A percentile compares a stretch with the other conserved stretches of the same genome.
Evolutionary conservation across 2,113 vertebrate species (phyloP).

Genomic region (Electrona antarctica): DNA sequence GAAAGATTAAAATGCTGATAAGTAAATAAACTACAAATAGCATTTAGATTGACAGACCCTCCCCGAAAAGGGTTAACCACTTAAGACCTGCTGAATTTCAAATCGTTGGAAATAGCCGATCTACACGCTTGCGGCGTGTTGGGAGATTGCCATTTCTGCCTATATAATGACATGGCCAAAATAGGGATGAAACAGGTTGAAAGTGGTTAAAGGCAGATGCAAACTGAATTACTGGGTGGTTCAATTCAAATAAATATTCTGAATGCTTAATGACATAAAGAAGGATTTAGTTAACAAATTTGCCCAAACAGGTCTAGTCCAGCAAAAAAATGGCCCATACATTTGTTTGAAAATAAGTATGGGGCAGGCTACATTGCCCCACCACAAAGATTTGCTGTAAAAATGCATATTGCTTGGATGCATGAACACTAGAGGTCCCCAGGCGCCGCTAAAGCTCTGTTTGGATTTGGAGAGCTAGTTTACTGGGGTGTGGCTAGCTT

Average conservation of each 20-base stretch:
- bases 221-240: not conserved
- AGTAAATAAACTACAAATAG: conserved; percentile 22
- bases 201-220: not conserved
- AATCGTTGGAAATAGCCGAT: no score
- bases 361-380: not conserved
- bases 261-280: not conserved
- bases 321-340: not conserved
- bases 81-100: not conserved
- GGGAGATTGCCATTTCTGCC: no score
- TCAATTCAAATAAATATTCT: not conserved
- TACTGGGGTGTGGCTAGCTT: conserved; percentile 4
- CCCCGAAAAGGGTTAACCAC: not conserved
- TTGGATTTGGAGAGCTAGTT: conserved; percentile 11
- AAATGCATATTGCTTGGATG: not conserved
- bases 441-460: not conserved
- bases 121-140: no score
- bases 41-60: not conserved
- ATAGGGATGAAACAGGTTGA: not conserved
- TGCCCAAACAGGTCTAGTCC: not conserved
- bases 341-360: not conserved
- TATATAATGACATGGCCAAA: no score
- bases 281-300: not conserved
- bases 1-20: conserved; percentile 18
- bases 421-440: not conserved
- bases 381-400: not conserved